Conservation (phyloP, 2,797 vertebrate genomes). For the Chloroceryle amazona region DNA sequence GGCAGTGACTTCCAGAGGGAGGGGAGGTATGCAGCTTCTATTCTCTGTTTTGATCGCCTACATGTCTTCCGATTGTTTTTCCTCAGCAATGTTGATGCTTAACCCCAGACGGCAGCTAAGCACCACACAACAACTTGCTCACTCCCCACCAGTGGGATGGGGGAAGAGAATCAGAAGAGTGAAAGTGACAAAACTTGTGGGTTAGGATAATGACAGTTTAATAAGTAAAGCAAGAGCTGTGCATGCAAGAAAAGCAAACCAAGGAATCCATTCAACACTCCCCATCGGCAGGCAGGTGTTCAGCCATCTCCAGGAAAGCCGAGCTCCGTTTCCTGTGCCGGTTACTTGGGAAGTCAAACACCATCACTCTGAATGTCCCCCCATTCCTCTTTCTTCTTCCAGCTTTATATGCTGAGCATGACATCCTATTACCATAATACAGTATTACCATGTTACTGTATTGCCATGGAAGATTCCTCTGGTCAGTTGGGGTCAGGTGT, state of each 20-base stretch:
- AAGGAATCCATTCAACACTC: too few relatives aligned
- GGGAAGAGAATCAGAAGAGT: not conserved
- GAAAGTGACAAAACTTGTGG: not conserved
- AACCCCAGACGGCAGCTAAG: not conserved
- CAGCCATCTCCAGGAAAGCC: not conserved
- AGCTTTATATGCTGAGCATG: not conserved
- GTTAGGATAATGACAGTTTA: not conserved
- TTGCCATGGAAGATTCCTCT: too few relatives aligned
- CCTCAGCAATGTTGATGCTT: not conserved
- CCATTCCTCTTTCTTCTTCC: not conserved
- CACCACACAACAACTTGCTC: not conserved
- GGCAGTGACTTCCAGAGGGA: not conserved
- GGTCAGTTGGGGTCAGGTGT: too few relatives aligned
- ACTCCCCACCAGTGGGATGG: too few relatives aligned
- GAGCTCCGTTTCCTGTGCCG: accelerated
- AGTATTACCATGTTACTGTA: too few relatives aligned
- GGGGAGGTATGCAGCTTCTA: not conserved
- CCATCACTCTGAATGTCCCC: not conserved
- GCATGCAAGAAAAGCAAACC: not conserved
- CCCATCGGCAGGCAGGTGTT: not conserved
- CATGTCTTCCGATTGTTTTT: not conserved
- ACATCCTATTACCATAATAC: accelerated
- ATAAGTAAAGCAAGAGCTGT: not conserved
- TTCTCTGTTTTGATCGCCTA: not conserved
- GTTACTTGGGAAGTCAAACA: not conserved